A percentile compares a stretch with the other conserved stretches of the same genome.
Conservation (phyloP, 2,113 vertebrate species). For the Lepisosteus oculatus region DNA sequence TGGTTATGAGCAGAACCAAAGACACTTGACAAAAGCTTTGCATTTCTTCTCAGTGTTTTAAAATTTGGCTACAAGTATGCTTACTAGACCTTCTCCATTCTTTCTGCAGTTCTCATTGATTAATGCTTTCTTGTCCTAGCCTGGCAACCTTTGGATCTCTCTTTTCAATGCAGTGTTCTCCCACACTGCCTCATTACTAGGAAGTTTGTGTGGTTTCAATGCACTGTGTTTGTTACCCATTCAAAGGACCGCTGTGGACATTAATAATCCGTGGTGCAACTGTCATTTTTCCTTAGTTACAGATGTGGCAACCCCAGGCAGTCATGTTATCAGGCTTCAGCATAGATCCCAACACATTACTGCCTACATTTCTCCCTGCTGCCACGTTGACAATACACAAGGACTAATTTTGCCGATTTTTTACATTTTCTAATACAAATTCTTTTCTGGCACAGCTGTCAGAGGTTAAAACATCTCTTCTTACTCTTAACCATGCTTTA, state of each 20-base stretch:
- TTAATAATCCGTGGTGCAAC: not conserved
- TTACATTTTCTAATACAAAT: too few species aligned
- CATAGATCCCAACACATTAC: not conserved
- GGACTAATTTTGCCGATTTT: too few species aligned
- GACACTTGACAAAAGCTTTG: not conserved
- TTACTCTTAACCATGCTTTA: too few species aligned
- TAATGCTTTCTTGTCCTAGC: slow-evolving; percentile 2
- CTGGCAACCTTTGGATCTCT: not conserved
- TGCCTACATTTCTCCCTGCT: not conserved
- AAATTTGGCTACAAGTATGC: not conserved
- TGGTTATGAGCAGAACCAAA: not conserved
- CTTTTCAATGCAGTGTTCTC: not conserved
- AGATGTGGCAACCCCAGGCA: not conserved
- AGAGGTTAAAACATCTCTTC: too few species aligned
- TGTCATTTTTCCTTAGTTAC: not conserved
- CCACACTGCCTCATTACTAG: not conserved
- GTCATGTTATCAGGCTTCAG: not conserved
- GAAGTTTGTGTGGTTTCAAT: not conserved
- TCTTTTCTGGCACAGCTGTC: too few species aligned
- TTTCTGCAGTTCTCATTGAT: not conserved
- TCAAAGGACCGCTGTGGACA: slow-evolving; percentile 2
- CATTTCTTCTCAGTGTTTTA: not conserved
- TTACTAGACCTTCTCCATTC: not conserved
- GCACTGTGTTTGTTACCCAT: not conserved
- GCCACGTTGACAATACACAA: not conserved